Evolutionary conservation across 2,888 invertebrate species (phyloP).

Genomic region (Acanthoscelides obtectus): DNA sequence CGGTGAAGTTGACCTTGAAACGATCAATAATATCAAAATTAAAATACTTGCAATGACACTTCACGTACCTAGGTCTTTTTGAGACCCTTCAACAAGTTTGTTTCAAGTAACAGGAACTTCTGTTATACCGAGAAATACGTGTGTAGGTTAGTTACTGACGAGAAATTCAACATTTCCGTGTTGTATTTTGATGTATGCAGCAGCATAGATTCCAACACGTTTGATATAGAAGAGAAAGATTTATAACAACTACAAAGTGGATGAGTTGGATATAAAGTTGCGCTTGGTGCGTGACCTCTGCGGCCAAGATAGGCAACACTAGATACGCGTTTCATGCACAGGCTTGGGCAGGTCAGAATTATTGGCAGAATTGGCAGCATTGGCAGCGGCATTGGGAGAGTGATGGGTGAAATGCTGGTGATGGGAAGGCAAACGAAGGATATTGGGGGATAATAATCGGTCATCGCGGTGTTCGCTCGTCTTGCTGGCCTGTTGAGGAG

Average conservation of each 20-base stretch:
- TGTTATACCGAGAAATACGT: not conserved
- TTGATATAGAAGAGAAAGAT: not conserved
- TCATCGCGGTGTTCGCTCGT: conserved; percentile 44
- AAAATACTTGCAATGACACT: no score
- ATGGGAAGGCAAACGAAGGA: conserved; percentile 51
- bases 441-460: conserved; percentile 46
- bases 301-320: conserved; percentile 46
- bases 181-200: not conserved
- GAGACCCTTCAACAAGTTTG: no score
- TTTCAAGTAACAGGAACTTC: no score
- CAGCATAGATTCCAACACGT: not conserved
- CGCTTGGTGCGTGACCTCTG: conserved; percentile 22
- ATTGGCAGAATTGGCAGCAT: conserved; percentile 53
- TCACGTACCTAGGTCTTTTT: no score
- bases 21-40: no score
- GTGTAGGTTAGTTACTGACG: not conserved
- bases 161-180: not conserved
- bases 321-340: conserved; percentile 70
- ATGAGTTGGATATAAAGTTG: not conserved
- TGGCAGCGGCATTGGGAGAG: conserved; percentile 52
- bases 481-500: conserved; percentile 38
- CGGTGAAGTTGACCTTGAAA: no score
- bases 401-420: conserved; percentile 54
- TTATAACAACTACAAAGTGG: not conserved
- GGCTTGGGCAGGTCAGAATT: conserved; percentile 59